Conservation (phyloP, 2,797 vertebrate species). For the Siniperca obscura region DNA sequence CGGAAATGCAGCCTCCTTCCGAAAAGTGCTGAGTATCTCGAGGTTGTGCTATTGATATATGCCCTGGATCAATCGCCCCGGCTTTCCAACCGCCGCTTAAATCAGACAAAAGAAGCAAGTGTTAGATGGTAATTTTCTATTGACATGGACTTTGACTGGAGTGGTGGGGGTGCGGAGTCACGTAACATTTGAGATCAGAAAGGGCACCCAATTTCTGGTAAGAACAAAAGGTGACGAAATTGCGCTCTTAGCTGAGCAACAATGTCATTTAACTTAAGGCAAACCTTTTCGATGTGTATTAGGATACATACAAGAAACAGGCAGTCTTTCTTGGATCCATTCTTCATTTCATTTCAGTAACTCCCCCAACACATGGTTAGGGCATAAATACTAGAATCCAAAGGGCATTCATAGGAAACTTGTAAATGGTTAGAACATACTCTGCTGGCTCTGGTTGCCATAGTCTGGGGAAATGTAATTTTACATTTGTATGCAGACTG, state of each 20-base stretch:
- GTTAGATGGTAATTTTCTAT: slow-evolving; percentile 70
- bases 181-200: slow-evolving; percentile 49
- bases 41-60: slow-evolving; percentile 70
- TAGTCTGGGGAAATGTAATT: slow-evolving; percentile 70
- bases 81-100: slow-evolving; percentile 62
- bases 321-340: slow-evolving; percentile 48
- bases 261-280: slow-evolving; percentile 63
- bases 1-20: slow-evolving; percentile 42
- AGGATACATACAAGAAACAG: slow-evolving; percentile 33
- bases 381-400: slow-evolving; percentile 68
- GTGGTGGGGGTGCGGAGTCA: not conserved
- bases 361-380: slow-evolving; percentile 57
- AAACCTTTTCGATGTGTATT: slow-evolving; percentile 44
- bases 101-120: slow-evolving; percentile 69
- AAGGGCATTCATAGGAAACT: slow-evolving; percentile 57
- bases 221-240: slow-evolving; percentile 56
- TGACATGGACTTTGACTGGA: slow-evolving; percentile 43
- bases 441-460: slow-evolving; percentile 42
- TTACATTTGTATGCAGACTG: slow-evolving; percentile 71
- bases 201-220: slow-evolving; percentile 62
- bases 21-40: slow-evolving; percentile 72
- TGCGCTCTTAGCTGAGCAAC: slow-evolving; percentile 1
- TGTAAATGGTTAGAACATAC: slow-evolving; percentile 59
- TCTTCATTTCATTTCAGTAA: slow-evolving; percentile 75
- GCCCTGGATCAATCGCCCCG: slow-evolving; percentile 64